These are phyloP conservation scores for Strigamia maritima DNA, from an alignment of 2,888 invertebrate genomes.

Conservation along the genomic window DNA sequence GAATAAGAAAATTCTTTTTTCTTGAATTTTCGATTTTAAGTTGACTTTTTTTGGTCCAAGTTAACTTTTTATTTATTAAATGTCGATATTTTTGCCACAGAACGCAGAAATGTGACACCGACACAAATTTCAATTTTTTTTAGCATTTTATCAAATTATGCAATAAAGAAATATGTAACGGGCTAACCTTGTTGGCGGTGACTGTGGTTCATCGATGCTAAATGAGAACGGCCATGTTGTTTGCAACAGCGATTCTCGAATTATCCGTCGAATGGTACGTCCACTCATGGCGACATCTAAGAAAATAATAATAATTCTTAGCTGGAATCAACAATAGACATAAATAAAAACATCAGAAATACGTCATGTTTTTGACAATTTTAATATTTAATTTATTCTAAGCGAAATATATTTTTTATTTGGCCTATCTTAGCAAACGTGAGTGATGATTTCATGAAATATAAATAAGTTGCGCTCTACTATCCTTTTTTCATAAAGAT, in stretches of 20 bases:
- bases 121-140: no score
- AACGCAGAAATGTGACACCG: no score
- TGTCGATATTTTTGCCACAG: no score
- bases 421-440: background rate
- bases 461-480: background rate
- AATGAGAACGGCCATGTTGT: constrained; percentile 47
- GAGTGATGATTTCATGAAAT: background rate
- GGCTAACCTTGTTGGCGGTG: background rate
- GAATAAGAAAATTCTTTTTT: no score
- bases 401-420: background rate
- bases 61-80: no score
- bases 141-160: background rate
- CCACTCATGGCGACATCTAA: constrained; percentile 38
- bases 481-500: background rate
- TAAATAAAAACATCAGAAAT: background rate
- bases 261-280: constrained; percentile 44
- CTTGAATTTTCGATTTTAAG: no score
- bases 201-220: constrained; percentile 45
- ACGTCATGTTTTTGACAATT: background rate
- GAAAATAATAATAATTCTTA: background rate
- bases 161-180: constrained; percentile 19
- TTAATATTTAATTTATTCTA: background rate
- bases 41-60: no score
- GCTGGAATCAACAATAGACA: no score
- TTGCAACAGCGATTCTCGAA: constrained; percentile 46